Evolutionary conservation across 2,888 invertebrate genomes (phyloP), one percentile per base, ranked within the genome.

Genomic region (Microctonus hyperodae): DNA sequence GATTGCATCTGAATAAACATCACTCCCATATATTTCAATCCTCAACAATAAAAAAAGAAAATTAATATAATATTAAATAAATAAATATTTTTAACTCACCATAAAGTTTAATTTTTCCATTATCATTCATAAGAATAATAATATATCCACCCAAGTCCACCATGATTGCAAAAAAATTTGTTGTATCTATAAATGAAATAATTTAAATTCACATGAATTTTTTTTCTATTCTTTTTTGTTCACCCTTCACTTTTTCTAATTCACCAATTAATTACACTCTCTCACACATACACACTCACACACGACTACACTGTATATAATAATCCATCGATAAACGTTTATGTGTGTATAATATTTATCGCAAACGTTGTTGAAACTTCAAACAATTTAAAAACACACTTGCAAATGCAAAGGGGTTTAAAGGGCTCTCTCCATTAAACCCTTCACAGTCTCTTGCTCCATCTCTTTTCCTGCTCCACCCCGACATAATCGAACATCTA

Each of bases 121-220:
- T 93, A 81, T 95, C 94, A 87, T 96, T 95, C 76, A 95, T 95
- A 83, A 96, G 89, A 83, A 96, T 95, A 84, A 96, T 96, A 83
- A 96, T 95, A 87, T 96, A 96, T 82, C 96, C 96, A 81, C 95
- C 95, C 83, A 96, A 88, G 88, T 96, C 96, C 83, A 96, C 95
- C 86, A 92, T 90, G 73, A 78, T 82, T 69, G 65, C 70, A 33
- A 44, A 44, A 16, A n/a, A 40, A n/a, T 44, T 44, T 1, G 16
- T 44, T 35, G 9, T 60, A 35, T 35, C 20, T 58, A 31, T 28
- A n/a, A 56, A 11, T 28, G 5, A 22, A 51, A 56, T n/a, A 56
- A 23, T 7, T 53, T 28, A 28, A 56, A 33, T 25, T 23, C 6
- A 56, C 9, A 2, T 2, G 44, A 44, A 44, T 44, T 16, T 44